Base-by-base conservation (phyloP, 2,797 vertebrate species). In the Valencia hispanica region DNA sequence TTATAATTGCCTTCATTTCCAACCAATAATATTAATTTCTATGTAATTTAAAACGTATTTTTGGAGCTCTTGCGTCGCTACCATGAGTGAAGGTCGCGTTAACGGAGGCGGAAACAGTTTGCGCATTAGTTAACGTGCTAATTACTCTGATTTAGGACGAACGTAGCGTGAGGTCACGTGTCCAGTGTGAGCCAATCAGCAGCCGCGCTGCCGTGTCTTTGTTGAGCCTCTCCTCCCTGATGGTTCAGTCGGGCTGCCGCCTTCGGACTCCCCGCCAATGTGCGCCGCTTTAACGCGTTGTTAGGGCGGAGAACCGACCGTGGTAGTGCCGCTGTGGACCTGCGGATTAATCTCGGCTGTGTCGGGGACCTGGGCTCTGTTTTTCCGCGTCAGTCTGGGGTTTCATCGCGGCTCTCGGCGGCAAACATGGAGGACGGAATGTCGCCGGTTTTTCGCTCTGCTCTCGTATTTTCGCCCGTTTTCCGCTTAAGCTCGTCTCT, bases 171-270 rank as follows among this genome's bases (percentile, higher is more conserved):
- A 36, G 83, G 47, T 65, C 77, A 90, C 78, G 86, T 89, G 92
- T 55, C 7, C 32, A 34, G 9, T 0, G 36, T 1, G 22, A 79
- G 79, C 91, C 89, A 92, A 91, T 92, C 85, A 80, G 84, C 83
- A 0, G 17, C 14, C 30, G 1, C 7, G 85, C 86, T 79, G 81
- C 55, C 18, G 61, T 10, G 87, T 83, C 94, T 95, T 95, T 95
- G 95, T 94, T 93, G 86, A 83, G 87, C 86, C 81, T 55, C 65
- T 72, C 51, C 82, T 25, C 80, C 76, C 53, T 68, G 50, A 18
- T 71, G 48, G 66, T 66, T 57, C 84, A 18, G 53, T 71, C n/a
- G 72, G 57, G 32, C 22, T 8, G 79, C 59, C 5, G 11, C 25
- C 20, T 36, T 11, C 61, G 14, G 61, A 25, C 20, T 25, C 34